Percentiles rank a stretch among this genome's conserved stretches.
These are phyloP conservation scores for Cosmia trapezina DNA, from an alignment of 2,888 invertebrate genomes.

Conservation along the genomic window DNA sequence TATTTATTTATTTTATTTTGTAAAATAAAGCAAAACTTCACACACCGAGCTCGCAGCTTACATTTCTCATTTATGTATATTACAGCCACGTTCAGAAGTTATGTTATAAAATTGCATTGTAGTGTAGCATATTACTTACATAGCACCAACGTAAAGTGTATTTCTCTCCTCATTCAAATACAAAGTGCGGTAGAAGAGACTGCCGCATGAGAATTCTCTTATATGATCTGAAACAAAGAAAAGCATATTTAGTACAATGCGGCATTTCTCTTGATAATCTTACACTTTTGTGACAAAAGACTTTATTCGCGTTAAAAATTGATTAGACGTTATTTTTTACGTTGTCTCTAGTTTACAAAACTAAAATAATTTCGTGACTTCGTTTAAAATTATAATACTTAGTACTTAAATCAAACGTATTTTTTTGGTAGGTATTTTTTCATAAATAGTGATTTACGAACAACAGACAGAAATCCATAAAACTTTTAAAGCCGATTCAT, in stretches of 20 bases:
- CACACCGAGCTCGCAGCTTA: slow-evolving; percentile 29
- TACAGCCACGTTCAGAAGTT: slow-evolving; percentile 58
- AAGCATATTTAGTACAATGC: slow-evolving; percentile 42
- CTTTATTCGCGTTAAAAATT: slow-evolving; percentile 1
- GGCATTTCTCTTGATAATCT: slow-evolving; percentile 25
- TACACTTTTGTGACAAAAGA: too few relatives aligned
- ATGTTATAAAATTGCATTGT: slow-evolving; percentile 59
- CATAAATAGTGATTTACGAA: slow-evolving; percentile 11
- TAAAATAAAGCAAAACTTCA: slow-evolving; percentile 28
- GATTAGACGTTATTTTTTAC: not conserved
- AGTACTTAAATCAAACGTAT: too few relatives aligned
- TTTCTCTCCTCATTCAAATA: slow-evolving; percentile 91
- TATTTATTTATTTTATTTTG: slow-evolving; percentile 18
- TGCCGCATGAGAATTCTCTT: slow-evolving; percentile 91
- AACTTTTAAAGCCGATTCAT: slow-evolving; percentile 39
- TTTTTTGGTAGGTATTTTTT: not conserved
- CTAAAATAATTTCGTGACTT: not conserved
- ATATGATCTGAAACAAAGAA: slow-evolving; percentile 90
- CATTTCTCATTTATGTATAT: slow-evolving; percentile 57
- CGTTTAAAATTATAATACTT: not conserved
- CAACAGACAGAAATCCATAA: slow-evolving; percentile 27
- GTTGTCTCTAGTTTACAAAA: not conserved
- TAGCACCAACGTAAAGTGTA: slow-evolving; percentile 92
- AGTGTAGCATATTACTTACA: slow-evolving; percentile 85
- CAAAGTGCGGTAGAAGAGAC: slow-evolving; percentile 91